Conservation (phyloP, 2,797 vertebrate species). For the Acanthiza pusilla region DNA sequence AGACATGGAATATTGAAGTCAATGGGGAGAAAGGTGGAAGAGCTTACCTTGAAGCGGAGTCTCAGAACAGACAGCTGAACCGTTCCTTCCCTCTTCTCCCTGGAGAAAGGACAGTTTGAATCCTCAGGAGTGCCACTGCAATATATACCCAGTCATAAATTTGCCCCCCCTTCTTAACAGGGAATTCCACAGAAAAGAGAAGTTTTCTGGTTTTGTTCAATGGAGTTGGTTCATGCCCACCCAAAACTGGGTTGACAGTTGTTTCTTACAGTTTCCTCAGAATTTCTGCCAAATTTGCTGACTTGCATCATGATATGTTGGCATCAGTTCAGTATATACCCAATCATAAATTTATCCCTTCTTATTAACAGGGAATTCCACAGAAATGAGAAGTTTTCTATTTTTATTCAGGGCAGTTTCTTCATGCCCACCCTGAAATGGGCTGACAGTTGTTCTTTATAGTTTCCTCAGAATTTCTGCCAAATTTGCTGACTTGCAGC, state of each 20-base stretch:
- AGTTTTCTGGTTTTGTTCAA: not conserved
- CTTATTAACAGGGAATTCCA: not conserved
- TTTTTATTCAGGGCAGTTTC: not conserved
- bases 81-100: not conserved
- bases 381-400: not conserved
- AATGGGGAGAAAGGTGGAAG: not conserved
- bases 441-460: not conserved
- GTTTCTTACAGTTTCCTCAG: not conserved
- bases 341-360: fast-evolving
- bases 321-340: not conserved
- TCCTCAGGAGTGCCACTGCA: not conserved
- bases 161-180: not conserved
- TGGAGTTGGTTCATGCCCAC: not conserved
- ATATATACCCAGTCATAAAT: not conserved
- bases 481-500: not conserved
- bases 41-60: not conserved
- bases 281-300: not conserved
- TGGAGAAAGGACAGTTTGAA: fast-evolving
- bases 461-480: not conserved
- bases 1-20: not conserved
- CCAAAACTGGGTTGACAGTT: not conserved
- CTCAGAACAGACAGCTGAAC: not conserved
- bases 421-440: not conserved
- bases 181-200: not conserved
- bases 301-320: not conserved